Evolutionary conservation across 1,140 invertebrate species (phyloP), one percentile per base, ranked within the genome.

Genomic region (Habropoda laboriosa): DNA sequence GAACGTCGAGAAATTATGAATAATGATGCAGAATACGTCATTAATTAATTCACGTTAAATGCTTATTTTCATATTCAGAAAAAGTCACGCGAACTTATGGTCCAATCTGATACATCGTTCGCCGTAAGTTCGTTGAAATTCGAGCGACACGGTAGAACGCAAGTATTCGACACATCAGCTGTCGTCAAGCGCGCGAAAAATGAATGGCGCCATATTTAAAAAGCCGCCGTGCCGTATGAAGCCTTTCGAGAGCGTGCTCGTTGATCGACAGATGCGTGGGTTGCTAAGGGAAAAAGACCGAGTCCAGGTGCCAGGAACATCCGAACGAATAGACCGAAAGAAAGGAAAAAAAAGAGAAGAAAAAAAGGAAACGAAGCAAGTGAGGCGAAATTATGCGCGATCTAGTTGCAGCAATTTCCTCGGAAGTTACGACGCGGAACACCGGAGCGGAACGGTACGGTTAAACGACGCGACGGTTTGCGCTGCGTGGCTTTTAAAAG

Each of bases 371-470:
- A 60, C 10, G n/a, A 38, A 18, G 30, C 18, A 32, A 30, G 53
- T 12, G 7, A 18, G 8, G 18, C n/a, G 7, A 70, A 72, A 75
- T 81, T 83, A 71, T 40, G 76, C 64, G 32, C 42, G 70, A 83
- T 63, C 58, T 71, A 55, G 76, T 57, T 66, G 68, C 53, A n/a
- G 55, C 35, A 49, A 60, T 82, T 82, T 83, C 68, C 82, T 64
- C 70, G 76, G 70, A 55, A 51, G 49, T 79, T 82, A 82, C 57
- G 74, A 72, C 49, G 61, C 73, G 81, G 67, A 82, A 83, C 73
- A 60, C n/a, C 53, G 49, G 27, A 35, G 60, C 35, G 74, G 70
- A 79, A 82, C 74, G 67, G 79, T 81, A 81, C 30, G 63, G 35
- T 18, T n/a, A n/a, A n/a, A 42, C 40, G 40, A 64, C 76, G 55